Conservation (phyloP, 2,113 vertebrate species). For the Myanophis thanlyinensis region DNA sequence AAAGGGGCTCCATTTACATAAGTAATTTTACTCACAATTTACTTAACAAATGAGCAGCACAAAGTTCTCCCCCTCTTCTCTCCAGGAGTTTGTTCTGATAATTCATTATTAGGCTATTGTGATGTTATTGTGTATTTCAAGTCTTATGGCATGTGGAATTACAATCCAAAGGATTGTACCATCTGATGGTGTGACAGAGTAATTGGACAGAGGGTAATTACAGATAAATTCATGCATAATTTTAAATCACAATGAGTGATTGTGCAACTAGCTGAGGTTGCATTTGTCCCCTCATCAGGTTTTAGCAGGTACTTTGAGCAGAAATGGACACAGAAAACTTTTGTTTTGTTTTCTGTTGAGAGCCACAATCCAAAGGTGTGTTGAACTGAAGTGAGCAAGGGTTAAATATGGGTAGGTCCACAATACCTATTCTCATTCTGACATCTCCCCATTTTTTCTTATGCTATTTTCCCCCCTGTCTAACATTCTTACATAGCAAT, state of each 20-base stretch:
- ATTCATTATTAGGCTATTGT: slow-evolving; percentile 22
- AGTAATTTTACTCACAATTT: slow-evolving; percentile 38
- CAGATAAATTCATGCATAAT: neutral
- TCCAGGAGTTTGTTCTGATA: neutral
- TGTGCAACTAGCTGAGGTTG: neutral
- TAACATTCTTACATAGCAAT: neutral
- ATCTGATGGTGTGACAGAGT: neutral
- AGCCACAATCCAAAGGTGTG: neutral
- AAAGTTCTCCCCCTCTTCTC: neutral
- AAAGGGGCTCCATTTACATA: neutral
- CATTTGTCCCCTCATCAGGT: neutral
- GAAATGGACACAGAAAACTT: neutral
- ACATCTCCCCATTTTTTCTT: neutral
- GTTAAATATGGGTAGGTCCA: neutral
- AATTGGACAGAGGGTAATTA: neutral
- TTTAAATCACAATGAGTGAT: neutral
- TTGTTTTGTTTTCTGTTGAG: neutral
- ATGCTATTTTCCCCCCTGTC: neutral
- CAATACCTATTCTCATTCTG: neutral
- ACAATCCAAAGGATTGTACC: neutral
- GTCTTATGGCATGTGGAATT: neutral
- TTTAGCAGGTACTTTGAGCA: neutral
- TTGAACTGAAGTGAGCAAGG: neutral
- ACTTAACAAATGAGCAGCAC: slow-evolving; percentile 19
- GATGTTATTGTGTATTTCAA: neutral